phyloP scores from a whole-genome alignment of 2,113 vertebrate genomes.

The Galeopterus variegatus region DNA sequence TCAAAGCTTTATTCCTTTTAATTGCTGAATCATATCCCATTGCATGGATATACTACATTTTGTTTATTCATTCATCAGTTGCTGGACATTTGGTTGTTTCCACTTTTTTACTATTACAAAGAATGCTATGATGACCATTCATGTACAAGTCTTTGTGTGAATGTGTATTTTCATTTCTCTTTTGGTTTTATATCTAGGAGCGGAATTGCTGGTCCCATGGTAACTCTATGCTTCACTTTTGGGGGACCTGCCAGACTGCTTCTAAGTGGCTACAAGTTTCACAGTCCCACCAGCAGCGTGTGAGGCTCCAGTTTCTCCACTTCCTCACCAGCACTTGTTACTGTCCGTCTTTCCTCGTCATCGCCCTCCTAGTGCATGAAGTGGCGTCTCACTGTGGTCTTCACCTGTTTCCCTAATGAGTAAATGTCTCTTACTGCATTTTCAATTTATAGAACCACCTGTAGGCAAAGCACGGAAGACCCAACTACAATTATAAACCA shows the following conservation, averaged over 20 bases:
- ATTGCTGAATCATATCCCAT: not conserved
- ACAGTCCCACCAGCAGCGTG: not conserved
- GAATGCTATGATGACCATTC: not conserved
- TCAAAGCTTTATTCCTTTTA: not conserved
- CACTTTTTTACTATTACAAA: too few species aligned
- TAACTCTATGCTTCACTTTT: not conserved
- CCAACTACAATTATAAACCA: not conserved
- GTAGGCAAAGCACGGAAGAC: not conserved
- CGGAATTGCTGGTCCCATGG: too few species aligned
- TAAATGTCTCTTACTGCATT: not conserved
- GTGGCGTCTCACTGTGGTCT: fast-evolving
- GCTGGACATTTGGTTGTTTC: not conserved
- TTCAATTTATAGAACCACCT: not conserved
- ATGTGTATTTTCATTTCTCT: not conserved
- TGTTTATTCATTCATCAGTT: not conserved
- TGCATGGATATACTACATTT: not conserved
- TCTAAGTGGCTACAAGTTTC: not conserved
- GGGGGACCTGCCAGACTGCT: not conserved
- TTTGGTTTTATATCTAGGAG: not conserved
- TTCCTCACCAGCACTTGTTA: fast-evolving
- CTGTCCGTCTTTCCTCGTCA: too few species aligned
- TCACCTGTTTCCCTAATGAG: too few species aligned
- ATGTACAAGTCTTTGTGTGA: not conserved
- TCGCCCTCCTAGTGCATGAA: too few species aligned
- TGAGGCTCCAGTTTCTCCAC: fast-evolving